Conservation (phyloP, 2,888 invertebrate genomes). For the Nomada ruficornis region DNA sequence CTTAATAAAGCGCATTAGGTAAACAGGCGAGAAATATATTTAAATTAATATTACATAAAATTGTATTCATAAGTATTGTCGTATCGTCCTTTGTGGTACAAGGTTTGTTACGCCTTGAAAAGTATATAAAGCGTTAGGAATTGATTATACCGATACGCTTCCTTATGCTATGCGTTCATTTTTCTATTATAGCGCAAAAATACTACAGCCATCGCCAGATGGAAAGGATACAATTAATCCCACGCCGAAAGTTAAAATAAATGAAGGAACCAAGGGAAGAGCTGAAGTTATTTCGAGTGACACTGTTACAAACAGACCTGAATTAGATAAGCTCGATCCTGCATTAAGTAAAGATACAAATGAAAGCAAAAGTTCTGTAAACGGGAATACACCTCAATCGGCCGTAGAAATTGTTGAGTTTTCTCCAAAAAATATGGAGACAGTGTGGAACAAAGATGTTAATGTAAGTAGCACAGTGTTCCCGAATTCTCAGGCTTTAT, state of each 20-base stretch:
- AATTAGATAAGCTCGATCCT: slow-evolving; percentile 19
- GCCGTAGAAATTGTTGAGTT: slow-evolving; percentile 5
- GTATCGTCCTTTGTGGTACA: neutral
- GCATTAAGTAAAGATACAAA: slow-evolving; percentile 18
- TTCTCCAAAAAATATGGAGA: slow-evolving; percentile 39
- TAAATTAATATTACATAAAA: neutral
- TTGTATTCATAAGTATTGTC: neutral
- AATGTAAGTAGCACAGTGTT: slow-evolving; percentile 44
- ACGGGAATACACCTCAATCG: neutral
- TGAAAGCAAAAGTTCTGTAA: slow-evolving; percentile 15
- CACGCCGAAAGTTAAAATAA: slow-evolving; percentile 9
- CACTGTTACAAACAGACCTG: slow-evolving; percentile 9
- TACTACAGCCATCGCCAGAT: neutral
- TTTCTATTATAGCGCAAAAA: slow-evolving; percentile 52
- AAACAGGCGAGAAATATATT: neutral
- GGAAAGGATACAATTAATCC: slow-evolving; percentile 13
- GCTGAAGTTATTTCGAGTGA: slow-evolving; percentile 16
- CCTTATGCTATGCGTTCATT: slow-evolving; percentile 13
- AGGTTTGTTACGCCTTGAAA: neutral
- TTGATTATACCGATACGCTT: neutral
- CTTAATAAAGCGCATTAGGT: neutral
- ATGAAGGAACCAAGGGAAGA: slow-evolving; percentile 31
- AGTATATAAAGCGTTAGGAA: slow-evolving; percentile 12
- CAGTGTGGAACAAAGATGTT: slow-evolving; percentile 47
- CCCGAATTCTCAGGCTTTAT: slow-evolving; percentile 44